phyloP scores from a whole-genome alignment of 2,113 vertebrate genomes.

The Calonectris borealis region DNA sequence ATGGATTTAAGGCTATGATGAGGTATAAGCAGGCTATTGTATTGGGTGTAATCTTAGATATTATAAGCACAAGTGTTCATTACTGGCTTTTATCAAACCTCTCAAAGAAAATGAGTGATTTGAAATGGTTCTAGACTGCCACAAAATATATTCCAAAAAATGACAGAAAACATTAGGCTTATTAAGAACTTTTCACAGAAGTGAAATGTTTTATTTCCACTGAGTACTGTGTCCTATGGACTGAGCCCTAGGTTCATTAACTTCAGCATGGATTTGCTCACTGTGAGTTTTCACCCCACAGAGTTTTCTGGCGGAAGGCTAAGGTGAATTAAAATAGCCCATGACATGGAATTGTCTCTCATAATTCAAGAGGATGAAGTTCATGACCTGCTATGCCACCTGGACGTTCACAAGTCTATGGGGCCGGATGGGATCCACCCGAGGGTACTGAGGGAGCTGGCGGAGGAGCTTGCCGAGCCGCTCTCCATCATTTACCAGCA shows the following conservation, averaged over 20 bases:
- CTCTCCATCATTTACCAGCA: no score
- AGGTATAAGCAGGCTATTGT: background rate
- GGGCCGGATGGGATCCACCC: no score
- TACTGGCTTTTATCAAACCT: background rate
- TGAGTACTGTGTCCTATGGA: background rate
- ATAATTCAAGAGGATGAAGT: no score
- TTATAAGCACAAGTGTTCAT: background rate
- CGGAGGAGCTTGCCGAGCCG: no score
- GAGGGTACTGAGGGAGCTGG: no score
- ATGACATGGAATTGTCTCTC: background rate
- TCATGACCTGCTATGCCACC: no score
- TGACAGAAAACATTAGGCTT: accelerated
- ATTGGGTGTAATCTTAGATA: background rate
- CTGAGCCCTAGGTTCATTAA: background rate
- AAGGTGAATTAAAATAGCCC: background rate
- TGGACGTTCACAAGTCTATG: no score
- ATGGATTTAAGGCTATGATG: background rate
- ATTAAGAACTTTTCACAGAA: background rate
- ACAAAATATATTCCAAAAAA: background rate
- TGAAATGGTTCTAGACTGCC: background rate
- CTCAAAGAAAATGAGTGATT: background rate
- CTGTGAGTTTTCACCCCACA: background rate
- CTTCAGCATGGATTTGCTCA: background rate
- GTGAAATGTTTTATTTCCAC: background rate
- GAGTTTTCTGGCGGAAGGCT: background rate